Conservation (phyloP, 2,797 vertebrate species). For the Sebastes vulpes region DNA sequence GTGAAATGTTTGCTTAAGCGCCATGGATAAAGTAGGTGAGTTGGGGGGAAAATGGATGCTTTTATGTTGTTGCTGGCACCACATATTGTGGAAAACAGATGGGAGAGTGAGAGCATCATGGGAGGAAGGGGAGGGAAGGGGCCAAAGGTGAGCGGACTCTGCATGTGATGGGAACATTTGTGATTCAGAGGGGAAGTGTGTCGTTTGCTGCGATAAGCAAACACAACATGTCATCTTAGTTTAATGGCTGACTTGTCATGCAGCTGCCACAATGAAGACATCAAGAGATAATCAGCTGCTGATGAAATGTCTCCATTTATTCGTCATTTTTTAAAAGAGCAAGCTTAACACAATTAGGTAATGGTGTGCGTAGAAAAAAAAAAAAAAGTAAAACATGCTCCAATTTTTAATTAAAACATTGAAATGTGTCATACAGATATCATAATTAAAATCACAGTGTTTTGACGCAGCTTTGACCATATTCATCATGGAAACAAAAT, state of each 20-base stretch:
- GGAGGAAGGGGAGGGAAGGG: neutral
- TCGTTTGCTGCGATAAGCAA: slow-evolving; percentile 40
- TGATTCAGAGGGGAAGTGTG: slow-evolving; percentile 44
- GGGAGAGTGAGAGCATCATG: neutral
- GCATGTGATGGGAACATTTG: slow-evolving; percentile 47
- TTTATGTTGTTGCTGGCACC: slow-evolving; percentile 14
- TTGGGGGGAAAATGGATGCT: slow-evolving; percentile 14
- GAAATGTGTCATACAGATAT: slow-evolving; percentile 28
- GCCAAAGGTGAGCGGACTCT: slow-evolving; percentile 41
- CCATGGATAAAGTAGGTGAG: neutral
- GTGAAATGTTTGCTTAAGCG: slow-evolving; percentile 25
- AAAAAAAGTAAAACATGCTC: slow-evolving; percentile 1
- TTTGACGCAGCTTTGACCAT: neutral
- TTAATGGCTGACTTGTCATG: slow-evolving; percentile 35
- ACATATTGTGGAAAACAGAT: slow-evolving; percentile 22
- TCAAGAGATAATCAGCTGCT: slow-evolving; percentile 61
- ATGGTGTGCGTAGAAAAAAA: neutral
- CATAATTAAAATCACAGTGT: slow-evolving; percentile 30
- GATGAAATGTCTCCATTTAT: slow-evolving; percentile 77
- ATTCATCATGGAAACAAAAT: slow-evolving; percentile 7
- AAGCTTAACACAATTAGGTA: slow-evolving; percentile 49
- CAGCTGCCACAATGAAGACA: slow-evolving; percentile 71
- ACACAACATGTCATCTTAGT: slow-evolving; percentile 24
- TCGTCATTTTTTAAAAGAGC: slow-evolving; percentile 58
- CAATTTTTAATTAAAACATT: slow-evolving; percentile 10